Conservation (phyloP, 2,113 vertebrate genomes). For the Tupaia chinensis region DNA sequence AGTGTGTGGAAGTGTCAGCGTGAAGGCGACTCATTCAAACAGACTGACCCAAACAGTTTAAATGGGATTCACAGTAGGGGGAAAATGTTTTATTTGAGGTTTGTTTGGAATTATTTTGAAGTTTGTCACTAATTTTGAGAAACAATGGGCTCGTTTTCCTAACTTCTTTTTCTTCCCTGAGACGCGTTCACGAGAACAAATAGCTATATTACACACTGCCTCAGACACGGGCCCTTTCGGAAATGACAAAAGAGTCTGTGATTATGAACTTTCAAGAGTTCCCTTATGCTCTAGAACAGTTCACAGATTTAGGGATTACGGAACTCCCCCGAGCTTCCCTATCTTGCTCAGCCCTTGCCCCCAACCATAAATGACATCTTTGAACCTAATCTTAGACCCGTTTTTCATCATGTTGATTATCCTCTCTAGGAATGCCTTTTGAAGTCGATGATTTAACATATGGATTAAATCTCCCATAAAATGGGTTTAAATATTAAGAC, state of each 20-base stretch:
- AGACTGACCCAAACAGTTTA: conserved; percentile 75
- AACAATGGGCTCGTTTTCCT: conserved; percentile 76
- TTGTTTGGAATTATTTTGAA: conserved; percentile 85
- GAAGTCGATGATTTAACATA: conserved; percentile 73
- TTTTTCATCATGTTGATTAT: conserved; percentile 67
- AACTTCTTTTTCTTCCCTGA: conserved; percentile 69
- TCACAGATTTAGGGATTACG: conserved; percentile 9
- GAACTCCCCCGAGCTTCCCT: neutral
- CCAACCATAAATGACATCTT: conserved; percentile 65
- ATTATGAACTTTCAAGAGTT: conserved; percentile 72
- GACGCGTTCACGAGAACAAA: conserved; percentile 70
- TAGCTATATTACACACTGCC: neutral
- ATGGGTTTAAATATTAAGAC: conserved; percentile 73
- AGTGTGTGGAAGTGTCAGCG: conserved; percentile 73
- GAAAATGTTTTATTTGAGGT: conserved; percentile 81
- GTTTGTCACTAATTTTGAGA: conserved; percentile 80
- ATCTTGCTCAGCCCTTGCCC: neutral
- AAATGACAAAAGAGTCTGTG: conserved; percentile 70
- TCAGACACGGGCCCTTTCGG: conserved; percentile 69
- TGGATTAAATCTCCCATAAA: conserved; percentile 78
- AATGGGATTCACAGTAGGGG: conserved; percentile 76
- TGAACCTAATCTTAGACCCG: conserved; percentile 49
- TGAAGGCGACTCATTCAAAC: conserved; percentile 81
- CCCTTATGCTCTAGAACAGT: conserved; percentile 75
- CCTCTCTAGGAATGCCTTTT: conserved; percentile 64